Evolutionary conservation across 1,140 invertebrate genomes (phyloP), one percentile per base, ranked within the genome.

Genomic region (Brachionus koreanus): DNA sequence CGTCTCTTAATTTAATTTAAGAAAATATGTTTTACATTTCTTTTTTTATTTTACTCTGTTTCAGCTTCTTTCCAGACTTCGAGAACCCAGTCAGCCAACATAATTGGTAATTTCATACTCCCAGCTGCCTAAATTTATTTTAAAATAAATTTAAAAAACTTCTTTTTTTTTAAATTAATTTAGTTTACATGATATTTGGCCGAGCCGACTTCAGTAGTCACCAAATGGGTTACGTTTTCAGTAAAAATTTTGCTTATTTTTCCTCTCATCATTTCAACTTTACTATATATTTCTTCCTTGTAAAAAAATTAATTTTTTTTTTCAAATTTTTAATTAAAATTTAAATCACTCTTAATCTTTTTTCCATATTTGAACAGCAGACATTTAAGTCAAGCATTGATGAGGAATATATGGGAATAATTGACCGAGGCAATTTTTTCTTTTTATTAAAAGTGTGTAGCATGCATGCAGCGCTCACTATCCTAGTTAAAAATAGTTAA

Each of bases 211-310:
- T 87, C 86, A 5, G 87, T 92, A 10, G 94, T 92, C 4, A 96
- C 90, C 23, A 97, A 90, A 89, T 96, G 94, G 13, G 94, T 96
- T 3, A 92, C 92, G 83, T 91, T 90, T 75, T 90, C 90, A 37
- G 92, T 91, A 42, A 96, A 90, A 74, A 91, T 90, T 83, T 91
- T 91, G 12, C 90, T 92, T 84, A 92, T 94, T 12, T 92, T 88
- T 4, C 94, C 95, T 79, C 93, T 93, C 94, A 96, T 96, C 86
- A 92, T 92, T 84, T 92, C 89, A 0, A 96, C 91, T 85, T 92
- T 91, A 25, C 90, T 88, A 85, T 92, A 91, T 4, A 95, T 88
- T 37, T 91, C 87, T 84, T 91, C 90, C 92, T 94, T 63, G 35
- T 33, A 4, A 79, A 35, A 61, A 57, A 29, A 61, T 61, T 61